Evolutionary conservation across 1,140 invertebrate species (phyloP), one percentile per base, ranked within the genome.

Genomic region (Lepidurus arcticus): DNA sequence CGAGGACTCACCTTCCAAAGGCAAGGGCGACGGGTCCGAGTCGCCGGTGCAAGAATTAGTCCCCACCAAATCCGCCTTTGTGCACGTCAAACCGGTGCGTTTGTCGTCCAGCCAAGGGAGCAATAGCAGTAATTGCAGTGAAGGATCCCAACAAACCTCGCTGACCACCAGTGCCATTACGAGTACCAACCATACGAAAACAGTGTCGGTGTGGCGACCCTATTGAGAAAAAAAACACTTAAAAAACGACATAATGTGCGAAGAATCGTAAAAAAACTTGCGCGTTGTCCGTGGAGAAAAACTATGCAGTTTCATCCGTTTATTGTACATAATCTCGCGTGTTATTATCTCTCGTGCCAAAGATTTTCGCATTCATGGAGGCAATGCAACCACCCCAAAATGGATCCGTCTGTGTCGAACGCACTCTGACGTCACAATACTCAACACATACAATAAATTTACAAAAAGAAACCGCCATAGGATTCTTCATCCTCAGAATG

Each of bases 321-420:
- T 65, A 65, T 65, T 65, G 53, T 65, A 65, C 53, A 65, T 65
- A 65, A 65, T 65, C 13, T 65, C 53, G 6, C 53, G 21, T 13
- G 21, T 65, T n/a, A 65, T 65, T 65, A 65, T 65, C 53, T 65
- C 16, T 65, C 53, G 53, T 65, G 53, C 53, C 53, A 65, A 65
- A 65, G 53, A 65, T 65, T 65, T 65, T 65, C 34, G 34, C 34
- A 34, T 34, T 34, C 34, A 34, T 34, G 34, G 3, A 34, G 34
- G 34, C 34, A 34, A 34, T 34, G 34, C 34, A 34, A 34, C 34
- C 34, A 34, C 34, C 34, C 34, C 34, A 34, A 34, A 34, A 34
- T 34, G 34, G 34, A 34, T 34, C 34, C 34, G 34, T 3, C 34
- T 34, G 34, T 34, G 34, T 34, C 34, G 4, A 34, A 34, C 4